These are phyloP conservation scores for Bergia puertoricense DNA, from an alignment of 92 coral and sea anemone species.

Conservation along the genomic window DNA sequence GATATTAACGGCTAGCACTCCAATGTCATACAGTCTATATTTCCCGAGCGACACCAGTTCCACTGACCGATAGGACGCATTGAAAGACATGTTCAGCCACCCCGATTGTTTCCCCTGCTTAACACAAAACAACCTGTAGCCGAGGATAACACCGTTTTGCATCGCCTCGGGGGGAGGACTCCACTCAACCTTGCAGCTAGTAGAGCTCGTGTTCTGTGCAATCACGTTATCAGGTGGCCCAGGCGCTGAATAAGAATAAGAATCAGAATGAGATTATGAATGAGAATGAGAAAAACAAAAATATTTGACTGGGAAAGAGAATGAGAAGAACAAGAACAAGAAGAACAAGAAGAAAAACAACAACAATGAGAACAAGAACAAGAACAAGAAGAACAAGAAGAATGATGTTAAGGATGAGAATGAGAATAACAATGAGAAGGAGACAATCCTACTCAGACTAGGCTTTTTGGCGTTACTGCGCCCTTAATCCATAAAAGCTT, in stretches of 20 bases:
- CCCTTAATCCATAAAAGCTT: too few species aligned
- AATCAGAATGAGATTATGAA: neutral
- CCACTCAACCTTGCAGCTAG: slow-evolving; percentile 11
- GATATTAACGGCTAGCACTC: slow-evolving; percentile 18
- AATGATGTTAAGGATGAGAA: too few species aligned
- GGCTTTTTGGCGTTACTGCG: too few species aligned
- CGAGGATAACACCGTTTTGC: slow-evolving; percentile 25
- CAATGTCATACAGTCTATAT: neutral
- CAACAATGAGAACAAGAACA: too few species aligned
- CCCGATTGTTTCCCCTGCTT: neutral
- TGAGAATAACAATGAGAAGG: too few species aligned
- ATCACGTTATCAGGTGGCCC: neutral
- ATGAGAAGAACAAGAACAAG: too few species aligned
- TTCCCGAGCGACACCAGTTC: neutral
- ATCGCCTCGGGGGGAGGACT: neutral
- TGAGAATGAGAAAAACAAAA: too few species aligned
- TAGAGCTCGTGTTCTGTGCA: slow-evolving; percentile 23
- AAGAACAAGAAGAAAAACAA: too few species aligned
- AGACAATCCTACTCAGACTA: too few species aligned
- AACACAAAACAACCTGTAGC: neutral
- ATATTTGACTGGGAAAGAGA: too few species aligned
- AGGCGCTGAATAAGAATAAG: neutral
- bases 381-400: too few species aligned
- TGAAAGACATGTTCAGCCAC: slow-evolving; percentile 7
- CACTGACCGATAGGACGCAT: neutral